Conservation (phyloP, 2,797 vertebrate species). For the Enteromius viviparus region DNA sequence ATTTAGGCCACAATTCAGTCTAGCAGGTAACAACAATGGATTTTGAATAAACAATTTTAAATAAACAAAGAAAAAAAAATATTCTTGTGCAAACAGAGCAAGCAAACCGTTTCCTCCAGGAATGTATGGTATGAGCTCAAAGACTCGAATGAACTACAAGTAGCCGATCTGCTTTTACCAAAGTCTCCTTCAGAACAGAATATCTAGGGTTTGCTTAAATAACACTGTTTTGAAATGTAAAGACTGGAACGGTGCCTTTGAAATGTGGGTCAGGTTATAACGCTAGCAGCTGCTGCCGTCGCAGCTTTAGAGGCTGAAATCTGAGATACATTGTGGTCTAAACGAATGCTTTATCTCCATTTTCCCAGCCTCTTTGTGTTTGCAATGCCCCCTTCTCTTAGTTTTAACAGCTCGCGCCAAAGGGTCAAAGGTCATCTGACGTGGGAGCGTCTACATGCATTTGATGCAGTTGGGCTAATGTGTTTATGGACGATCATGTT, state of each 20-base stretch:
- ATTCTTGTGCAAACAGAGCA: background rate
- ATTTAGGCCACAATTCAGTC: background rate
- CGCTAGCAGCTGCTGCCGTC: constrained; percentile 5
- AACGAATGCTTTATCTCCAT: background rate
- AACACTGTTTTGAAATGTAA: constrained; percentile 37
- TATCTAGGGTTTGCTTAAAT: constrained; percentile 41
- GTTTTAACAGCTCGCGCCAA: background rate
- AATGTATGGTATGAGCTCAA: background rate
- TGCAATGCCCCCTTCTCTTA: no score
- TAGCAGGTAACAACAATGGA: background rate
- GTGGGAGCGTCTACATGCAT: background rate
- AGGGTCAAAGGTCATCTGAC: constrained; percentile 21
- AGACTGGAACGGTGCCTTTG: constrained; percentile 27
- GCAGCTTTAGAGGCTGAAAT: constrained; percentile 20
- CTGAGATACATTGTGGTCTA: background rate
- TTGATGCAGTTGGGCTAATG: background rate
- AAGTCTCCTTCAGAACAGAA: constrained; percentile 7
- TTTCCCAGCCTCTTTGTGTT: constrained; percentile 9
- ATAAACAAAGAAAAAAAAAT: background rate
- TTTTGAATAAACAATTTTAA: background rate
- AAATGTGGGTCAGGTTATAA: constrained; percentile 46
- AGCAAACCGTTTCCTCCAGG: background rate
- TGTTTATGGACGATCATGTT: background rate
- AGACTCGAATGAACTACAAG: background rate
- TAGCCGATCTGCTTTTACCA: background rate